phyloP scores from a whole-genome alignment of 2,888 invertebrate species.

The Catocala sponsa region DNA sequence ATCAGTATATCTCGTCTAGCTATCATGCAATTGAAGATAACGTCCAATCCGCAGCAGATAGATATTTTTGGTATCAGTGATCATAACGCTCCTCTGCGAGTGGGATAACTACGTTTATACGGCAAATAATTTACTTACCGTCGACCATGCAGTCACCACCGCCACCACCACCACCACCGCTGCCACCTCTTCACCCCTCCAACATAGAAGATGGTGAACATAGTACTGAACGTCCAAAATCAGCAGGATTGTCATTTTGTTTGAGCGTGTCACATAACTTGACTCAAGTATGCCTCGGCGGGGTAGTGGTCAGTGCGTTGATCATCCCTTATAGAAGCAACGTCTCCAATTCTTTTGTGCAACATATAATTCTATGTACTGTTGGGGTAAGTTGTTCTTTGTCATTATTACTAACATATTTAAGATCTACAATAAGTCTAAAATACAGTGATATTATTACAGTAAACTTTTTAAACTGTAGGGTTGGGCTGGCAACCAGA shows the following conservation, averaged over 20 bases:
- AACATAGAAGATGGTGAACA: slow-evolving; percentile 35
- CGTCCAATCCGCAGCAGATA: no score
- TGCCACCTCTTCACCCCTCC: slow-evolving; percentile 22
- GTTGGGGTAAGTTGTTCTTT: slow-evolving; percentile 66
- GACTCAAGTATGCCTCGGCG: slow-evolving; percentile 61
- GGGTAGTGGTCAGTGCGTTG: slow-evolving; percentile 54
- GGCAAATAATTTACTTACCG: neutral
- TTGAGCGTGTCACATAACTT: slow-evolving; percentile 55
- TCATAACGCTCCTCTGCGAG: no score
- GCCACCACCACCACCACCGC: slow-evolving; percentile 39
- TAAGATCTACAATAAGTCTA: no score
- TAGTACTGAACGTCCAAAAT: slow-evolving; percentile 17
- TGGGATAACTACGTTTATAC: no score
- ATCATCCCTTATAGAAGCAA: slow-evolving; percentile 30
- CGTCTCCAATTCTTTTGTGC: slow-evolving; percentile 22
- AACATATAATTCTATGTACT: slow-evolving; percentile 68
- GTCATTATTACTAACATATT: no score
- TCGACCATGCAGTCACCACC: slow-evolving; percentile 41
- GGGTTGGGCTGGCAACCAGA: no score
- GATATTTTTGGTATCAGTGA: no score
- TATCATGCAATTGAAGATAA: no score
- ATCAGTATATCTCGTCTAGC: no score
- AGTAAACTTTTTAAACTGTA: no score
- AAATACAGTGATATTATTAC: no score
- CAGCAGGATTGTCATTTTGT: slow-evolving; percentile 34